Percentiles rank a stretch among this genome's conserved stretches.
Evolutionary conservation across 2,113 vertebrate species (phyloP).

Genomic region (Sapayoa aenigma): DNA sequence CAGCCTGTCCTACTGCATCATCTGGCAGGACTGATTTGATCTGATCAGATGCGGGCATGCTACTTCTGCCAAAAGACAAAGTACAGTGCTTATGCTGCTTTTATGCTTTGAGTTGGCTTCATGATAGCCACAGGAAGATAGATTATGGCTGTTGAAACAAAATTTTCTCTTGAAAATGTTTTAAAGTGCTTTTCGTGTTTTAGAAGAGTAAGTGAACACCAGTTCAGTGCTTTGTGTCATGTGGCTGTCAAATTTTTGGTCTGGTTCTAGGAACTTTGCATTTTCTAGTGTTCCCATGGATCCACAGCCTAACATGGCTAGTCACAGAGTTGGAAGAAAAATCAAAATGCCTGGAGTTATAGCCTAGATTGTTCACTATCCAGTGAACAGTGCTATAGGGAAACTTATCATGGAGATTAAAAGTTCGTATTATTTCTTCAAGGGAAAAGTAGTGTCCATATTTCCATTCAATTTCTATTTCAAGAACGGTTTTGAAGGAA

Average conservation of each 20-base stretch:
- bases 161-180: constrained; percentile 24
- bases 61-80: constrained; percentile 58
- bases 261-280: neutral
- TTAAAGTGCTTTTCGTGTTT: neutral
- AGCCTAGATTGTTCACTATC: neutral
- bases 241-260: neutral
- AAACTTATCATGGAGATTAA: neutral
- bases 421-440: neutral
- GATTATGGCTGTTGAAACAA: constrained; percentile 21
- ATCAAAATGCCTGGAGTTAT: neutral
- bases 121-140: constrained; percentile 15
- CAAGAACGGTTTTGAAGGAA: neutral
- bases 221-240: neutral
- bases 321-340: neutral
- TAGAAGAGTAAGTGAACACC: neutral
- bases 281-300: neutral
- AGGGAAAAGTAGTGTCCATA: neutral
- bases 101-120: constrained; percentile 44
- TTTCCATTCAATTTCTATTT: neutral
- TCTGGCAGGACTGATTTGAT: constrained; percentile 61
- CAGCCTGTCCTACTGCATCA: constrained; percentile 27
- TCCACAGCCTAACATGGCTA: neutral
- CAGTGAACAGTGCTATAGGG: neutral
- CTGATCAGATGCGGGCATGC: constrained; percentile 52
- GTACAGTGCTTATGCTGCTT: constrained; percentile 53